Base-by-base conservation (phyloP, 2,113 vertebrate genomes). In the Bucco capensis region DNA sequence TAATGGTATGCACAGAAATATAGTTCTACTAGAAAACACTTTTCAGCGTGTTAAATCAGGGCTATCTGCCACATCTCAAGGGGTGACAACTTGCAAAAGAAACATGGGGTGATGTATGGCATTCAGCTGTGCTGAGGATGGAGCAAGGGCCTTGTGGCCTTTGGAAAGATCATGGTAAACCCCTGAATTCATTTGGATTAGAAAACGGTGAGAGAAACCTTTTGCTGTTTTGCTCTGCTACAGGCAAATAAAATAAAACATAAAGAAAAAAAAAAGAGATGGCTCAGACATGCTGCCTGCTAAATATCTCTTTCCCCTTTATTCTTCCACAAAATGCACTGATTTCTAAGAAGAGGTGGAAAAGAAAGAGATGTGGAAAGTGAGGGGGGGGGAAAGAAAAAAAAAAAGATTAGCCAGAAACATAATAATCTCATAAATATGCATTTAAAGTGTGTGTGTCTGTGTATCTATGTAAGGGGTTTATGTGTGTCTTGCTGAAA, bases 391-490 rank as follows among this genome's bases (percentile, higher is more conserved):
- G 10, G 13, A 28, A n/a, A 23, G 24, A 23, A 24, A 27, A 30
- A 6, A 30, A 6, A 35, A 62, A 58, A 86, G 42, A 82, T 76
- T 86, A 94, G 14, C 62, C 72, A 65, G 64, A 87, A 92, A 83
- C 38, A 84, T 88, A 75, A 85, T 90, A 89, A 92, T 93, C 81
- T 93, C 88, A 85, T 93, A 88, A 91, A 95, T 93, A 91, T 82
- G 76, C 82, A 91, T 92, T 94, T 83, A 60, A 92, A 95, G 38
- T 56, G 76, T 74, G 64, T 64, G 54, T 92, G 65, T 67, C 49
- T 84, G 31, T 57, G 57, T 87, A 80, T 92, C 77, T 92, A 7
- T 42, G 76, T 65, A 54, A 89, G 49, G 71, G 49, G 47, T 85
- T 95, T 93, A 62, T 67, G 62, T 40, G 37, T 67, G 67, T 50